Evolutionary conservation across 2,888 invertebrate species (phyloP).

Genomic region (Sesia apiformis): DNA sequence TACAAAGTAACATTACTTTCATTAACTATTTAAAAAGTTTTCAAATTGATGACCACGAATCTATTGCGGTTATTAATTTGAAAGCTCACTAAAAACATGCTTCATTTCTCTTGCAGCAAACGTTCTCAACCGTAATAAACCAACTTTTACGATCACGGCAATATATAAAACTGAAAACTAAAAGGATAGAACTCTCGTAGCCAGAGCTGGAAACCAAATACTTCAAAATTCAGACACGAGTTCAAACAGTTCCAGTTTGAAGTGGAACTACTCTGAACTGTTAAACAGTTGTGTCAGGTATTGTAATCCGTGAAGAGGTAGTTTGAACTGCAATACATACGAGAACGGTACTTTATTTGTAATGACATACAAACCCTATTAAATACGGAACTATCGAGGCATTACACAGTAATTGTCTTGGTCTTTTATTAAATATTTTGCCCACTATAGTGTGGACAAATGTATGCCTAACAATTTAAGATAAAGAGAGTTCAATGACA

Average conservation of each 20-base stretch:
- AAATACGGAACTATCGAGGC: too few species aligned
- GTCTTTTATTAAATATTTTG: too few species aligned
- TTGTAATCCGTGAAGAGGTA: constrained; percentile 15
- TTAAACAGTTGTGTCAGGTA: constrained; percentile 23
- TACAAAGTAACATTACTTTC: too few species aligned
- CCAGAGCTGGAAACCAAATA: constrained; percentile 8
- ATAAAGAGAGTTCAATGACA: too few species aligned
- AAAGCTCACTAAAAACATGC: neutral
- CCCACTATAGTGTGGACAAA: too few species aligned
- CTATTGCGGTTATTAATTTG: neutral
- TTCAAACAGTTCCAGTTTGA: constrained; percentile 12
- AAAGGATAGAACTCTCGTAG: neutral
- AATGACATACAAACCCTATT: neutral
- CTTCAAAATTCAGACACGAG: constrained; percentile 28
- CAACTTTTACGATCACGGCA: neutral
- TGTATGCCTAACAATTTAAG: too few species aligned
- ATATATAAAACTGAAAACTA: neutral
- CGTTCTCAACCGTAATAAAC: neutral
- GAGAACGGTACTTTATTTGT: neutral
- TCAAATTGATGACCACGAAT: too few species aligned
- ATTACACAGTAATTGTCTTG: too few species aligned
- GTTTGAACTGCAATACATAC: neutral
- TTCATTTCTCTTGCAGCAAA: neutral
- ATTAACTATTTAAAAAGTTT: too few species aligned
- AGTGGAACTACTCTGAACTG: constrained; percentile 23